Base-by-base conservation (phyloP, 2,888 invertebrate species). In the Melanargia galathea region DNA sequence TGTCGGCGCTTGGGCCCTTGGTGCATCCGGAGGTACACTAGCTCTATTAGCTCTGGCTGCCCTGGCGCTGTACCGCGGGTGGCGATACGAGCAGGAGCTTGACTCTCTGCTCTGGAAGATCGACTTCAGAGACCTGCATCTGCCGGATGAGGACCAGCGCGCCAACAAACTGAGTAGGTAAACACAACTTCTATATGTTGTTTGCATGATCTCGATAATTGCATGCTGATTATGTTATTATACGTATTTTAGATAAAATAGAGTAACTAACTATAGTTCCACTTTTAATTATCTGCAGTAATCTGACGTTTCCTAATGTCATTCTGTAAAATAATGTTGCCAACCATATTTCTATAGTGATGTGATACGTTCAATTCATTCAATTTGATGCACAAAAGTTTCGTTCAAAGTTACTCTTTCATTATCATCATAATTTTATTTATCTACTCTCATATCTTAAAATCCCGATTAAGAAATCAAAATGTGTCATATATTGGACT, bases 81-180 rank as follows among this genome's bases (percentile, higher is more conserved):
- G 97, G 97, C 94, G 95, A 43, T 97, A 98, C 83, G 98, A 98
- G 80, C 97, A 98, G 78, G 98, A 98, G 78, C 92, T 98, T 70
- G 98, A 98, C 81, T 97, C 97, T 61, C 88, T 98, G 43, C 92
- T 98, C 43, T 98, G 98, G 98, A 97, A 98, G 89, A 96, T 98
- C 63, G 98, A 98, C 87, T 97, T 95, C 87, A 94, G 95, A 67
- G 98, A 98, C 75, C 95, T 98, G 54, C 95, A 97, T 77, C 92
- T 96, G 45, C 89, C 91, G 3, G 90, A 90, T n/a, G 89, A 89
- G 48, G 87, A 88, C 57, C 87, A 87, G 71, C 82, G 82, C 76
- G 77, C 80, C 84, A 87, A 84, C 87, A 90, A 91, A 90, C 82
- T 91, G 90, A 91, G 91, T 91, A 91, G 91, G 91, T 90, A 91